These are phyloP conservation scores for mouse (Mus musculus) DNA, from an alignment of 2,113 vertebrate genomes.

Conservation along the genomic window GRCm39 chr11:66861501-66862000, in stretches of 20 bases:
- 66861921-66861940: neutral
- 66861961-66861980: neutral
- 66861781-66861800: neutral
- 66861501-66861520: neutral
- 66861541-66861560: neutral
- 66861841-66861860: neutral
- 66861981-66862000: neutral
- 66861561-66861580: neutral
- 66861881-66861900: neutral
- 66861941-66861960: neutral
- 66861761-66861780: fast-evolving
- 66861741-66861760: neutral
- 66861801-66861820: neutral
- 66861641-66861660: neutral
- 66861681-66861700: neutral
- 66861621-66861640: no score
- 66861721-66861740: neutral
- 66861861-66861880: fast-evolving
- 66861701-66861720: neutral
- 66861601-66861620: neutral
- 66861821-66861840: neutral
- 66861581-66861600: neutral
- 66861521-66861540: constrained; percentile 27
- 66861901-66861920: fast-evolving
- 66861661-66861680: neutral